Evolutionary conservation across 1,140 invertebrate genomes (phyloP), one percentile per base, ranked within the genome.

Genomic region (Sycophila sp.): DNA sequence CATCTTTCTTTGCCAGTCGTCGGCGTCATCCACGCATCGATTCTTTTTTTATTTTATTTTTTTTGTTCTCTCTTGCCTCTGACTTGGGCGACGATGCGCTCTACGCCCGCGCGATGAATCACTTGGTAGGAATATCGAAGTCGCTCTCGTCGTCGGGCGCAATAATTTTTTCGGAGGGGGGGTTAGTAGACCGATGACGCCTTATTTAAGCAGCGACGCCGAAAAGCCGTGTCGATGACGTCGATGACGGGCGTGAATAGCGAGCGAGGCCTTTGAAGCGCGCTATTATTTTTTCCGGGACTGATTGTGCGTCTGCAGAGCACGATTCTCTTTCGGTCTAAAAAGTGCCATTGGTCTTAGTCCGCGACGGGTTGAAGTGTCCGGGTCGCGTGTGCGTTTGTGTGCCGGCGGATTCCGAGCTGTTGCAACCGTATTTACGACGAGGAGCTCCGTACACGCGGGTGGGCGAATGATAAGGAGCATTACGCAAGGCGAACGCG

Each of bases 381-480:
- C n/a, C n/a, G 3, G 24, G 19, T 15, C 40, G 8, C 42, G 30
- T 26, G 34, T 65, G 30, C n/a, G 17, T 53, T 11, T 38, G 34
- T 77, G 65, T 78, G 51, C 45, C 53, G 71, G 68, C 34, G 75
- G 77, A 78, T 78, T 73, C 76, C 58, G 69, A 76, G 69, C 60
- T 75, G 77, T 77, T 72, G 75, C 75, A 73, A 75, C 67, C 72
- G 71, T 78, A 73, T 77, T 77, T 73, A 71, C 70, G 45, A 36
- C 32, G 69, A 45, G 65, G 64, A 71, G 66, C 38, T 6, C 40
- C 59, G 45, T 11, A 38, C 4, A 10, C 15, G 55, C 55, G 38
- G 36, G 49, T 28, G 38, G 28, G 26, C 15, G 30, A 34, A 19
- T 59, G 38, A 68, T 68, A 59, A 68, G 40, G 40, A 47, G 28